Conservation (phyloP, 1,140 invertebrate species). For the Batillaria attramentaria region DNA sequence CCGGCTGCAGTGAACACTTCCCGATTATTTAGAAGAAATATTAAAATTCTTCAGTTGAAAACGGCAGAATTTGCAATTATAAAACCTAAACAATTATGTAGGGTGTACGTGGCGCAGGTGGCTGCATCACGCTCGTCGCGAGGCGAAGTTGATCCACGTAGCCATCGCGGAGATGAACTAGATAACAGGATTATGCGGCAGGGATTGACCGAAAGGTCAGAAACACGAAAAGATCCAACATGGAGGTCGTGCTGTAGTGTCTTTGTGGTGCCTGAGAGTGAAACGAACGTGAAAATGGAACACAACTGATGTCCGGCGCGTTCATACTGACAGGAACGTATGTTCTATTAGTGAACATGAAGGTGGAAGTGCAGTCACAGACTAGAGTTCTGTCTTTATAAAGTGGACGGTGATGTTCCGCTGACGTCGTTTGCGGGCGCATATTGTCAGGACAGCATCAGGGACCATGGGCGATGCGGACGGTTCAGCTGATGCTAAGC, state of each 20-base stretch:
- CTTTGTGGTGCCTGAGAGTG: neutral
- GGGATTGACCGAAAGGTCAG: neutral
- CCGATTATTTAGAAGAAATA: no score
- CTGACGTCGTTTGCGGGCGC: neutral
- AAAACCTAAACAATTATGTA: no score
- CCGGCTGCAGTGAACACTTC: no score
- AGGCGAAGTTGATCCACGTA: no score
- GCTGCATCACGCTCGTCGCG: no score
- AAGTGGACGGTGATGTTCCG: neutral
- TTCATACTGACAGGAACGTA: neutral
- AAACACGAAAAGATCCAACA: neutral
- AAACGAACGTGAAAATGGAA: neutral
- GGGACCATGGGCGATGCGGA: neutral
- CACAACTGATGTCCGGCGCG: neutral
- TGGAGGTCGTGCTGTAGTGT: neutral
- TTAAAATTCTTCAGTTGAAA: no score
- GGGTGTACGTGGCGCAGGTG: no score
- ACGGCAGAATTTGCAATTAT: no score
- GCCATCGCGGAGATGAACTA: neutral
- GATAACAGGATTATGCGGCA: neutral
- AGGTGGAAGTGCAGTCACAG: neutral
- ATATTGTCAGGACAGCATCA: neutral
- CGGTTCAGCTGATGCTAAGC: neutral
- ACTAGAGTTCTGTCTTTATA: neutral
- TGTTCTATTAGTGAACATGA: neutral